A percentile compares a stretch with the other conserved stretches of the same genome.
Conservation (phyloP, 1,140 invertebrate species). For the Coenobita brevimanus region DNA sequence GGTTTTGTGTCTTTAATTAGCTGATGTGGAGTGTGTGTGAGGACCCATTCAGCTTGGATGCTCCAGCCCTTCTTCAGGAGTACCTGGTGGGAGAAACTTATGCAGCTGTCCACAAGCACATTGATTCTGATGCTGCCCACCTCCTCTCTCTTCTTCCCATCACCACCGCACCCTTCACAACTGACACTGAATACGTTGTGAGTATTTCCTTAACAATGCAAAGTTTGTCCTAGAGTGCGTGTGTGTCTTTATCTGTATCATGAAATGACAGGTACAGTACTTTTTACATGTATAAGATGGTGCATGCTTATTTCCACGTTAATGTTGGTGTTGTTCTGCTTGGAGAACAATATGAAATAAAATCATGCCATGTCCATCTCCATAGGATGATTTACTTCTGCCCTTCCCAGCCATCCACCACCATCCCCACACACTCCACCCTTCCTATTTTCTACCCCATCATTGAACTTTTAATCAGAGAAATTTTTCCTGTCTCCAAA, state of each 20-base stretch:
- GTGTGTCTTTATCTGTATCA: too few species aligned
- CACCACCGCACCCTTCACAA: conserved; percentile 77
- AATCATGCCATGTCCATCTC: too few species aligned
- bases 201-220: neutral
- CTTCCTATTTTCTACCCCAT: neutral
- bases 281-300: too few species aligned
- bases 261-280: too few species aligned
- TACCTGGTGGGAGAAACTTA: conserved; percentile 83
- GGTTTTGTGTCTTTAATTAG: conserved; percentile 8
- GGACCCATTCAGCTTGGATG: conserved; percentile 67
- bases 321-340: too few species aligned
- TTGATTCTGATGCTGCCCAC: conserved; percentile 80
- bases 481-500: neutral
- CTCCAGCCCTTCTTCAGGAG: conserved; percentile 82
- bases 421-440: too few species aligned
- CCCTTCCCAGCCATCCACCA: too few species aligned
- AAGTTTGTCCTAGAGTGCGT: too few species aligned
- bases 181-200: conserved; percentile 73
- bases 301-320: too few species aligned
- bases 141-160: conserved; percentile 82
- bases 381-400: too few species aligned
- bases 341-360: too few species aligned
- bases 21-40: conserved; percentile 65
- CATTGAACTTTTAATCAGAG: neutral
- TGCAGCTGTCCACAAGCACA: conserved; percentile 81